Conservation (phyloP, 2,888 invertebrate genomes). For the Acleris sparsana region DNA sequence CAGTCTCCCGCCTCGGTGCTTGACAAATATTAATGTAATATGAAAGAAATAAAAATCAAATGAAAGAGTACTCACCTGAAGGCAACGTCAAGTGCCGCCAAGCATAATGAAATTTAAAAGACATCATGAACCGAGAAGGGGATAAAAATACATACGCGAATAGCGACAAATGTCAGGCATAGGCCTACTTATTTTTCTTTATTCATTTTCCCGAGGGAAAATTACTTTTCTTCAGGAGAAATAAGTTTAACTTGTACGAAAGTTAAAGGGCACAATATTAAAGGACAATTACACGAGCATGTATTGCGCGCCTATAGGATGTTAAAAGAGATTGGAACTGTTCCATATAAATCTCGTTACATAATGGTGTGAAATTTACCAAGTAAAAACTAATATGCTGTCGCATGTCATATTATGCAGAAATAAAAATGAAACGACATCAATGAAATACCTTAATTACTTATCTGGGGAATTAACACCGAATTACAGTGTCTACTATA, state of each 20-base stretch:
- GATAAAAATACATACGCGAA: conserved; percentile 24
- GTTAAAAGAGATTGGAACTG: too few relatives aligned
- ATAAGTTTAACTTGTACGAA: conserved; percentile 26
- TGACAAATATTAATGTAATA: conserved; percentile 6
- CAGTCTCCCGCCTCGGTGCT: too few relatives aligned
- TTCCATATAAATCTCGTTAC: too few relatives aligned
- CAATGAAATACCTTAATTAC: too few relatives aligned
- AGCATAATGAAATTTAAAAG: conserved; percentile 33
- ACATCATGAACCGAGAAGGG: conserved; percentile 27
- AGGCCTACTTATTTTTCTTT: conserved; percentile 19
- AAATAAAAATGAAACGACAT: too few relatives aligned
- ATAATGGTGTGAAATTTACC: too few relatives aligned
- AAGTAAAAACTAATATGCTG: too few relatives aligned
- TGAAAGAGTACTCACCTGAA: conserved; percentile 17
- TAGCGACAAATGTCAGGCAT: conserved; percentile 20
- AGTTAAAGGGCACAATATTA: conserved; percentile 11
- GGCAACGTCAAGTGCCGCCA: conserved; percentile 20
- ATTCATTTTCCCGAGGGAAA: conserved; percentile 13
- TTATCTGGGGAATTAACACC: too few relatives aligned
- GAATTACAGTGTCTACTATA: too few relatives aligned
- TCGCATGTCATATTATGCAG: too few relatives aligned
- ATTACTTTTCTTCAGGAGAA: conserved; percentile 32
- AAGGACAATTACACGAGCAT: conserved; percentile 2
- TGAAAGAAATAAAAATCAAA: conserved; percentile 11
- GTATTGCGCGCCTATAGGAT: too few relatives aligned